These are phyloP conservation scores for Leptinotarsa texana DNA, from an alignment of 1,140 invertebrate species.

Conservation along the genomic window DNA sequence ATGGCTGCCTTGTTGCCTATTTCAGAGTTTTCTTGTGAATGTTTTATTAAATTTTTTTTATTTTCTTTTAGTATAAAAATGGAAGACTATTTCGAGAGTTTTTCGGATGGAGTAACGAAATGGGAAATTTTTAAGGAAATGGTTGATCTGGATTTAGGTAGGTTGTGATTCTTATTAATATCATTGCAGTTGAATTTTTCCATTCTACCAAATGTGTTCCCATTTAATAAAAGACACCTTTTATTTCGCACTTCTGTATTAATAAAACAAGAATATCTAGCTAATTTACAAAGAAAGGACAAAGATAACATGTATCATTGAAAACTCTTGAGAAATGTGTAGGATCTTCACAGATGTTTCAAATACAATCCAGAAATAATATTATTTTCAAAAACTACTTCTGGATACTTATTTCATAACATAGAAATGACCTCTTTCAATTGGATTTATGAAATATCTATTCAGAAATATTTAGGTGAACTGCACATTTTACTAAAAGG, in stretches of 20 bases:
- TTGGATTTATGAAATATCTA: too few species aligned
- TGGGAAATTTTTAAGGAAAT: conserved; percentile 34
- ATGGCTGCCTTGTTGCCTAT: conserved; percentile 13
- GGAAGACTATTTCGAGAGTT: conserved; percentile 36
- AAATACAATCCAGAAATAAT: not conserved
- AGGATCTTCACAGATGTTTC: not conserved
- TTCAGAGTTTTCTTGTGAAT: conserved; percentile 10
- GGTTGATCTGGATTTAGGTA: conserved; percentile 31
- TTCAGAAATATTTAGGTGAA: too few species aligned
- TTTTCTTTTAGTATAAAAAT: conserved; percentile 30
- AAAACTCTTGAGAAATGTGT: too few species aligned
- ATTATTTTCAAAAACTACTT: not conserved
- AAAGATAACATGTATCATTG: too few species aligned
- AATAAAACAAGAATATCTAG: too few species aligned
- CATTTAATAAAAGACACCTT: too few species aligned
- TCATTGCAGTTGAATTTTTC: not conserved
- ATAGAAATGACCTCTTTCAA: not conserved
- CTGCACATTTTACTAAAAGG: too few species aligned
- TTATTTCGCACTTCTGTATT: too few species aligned
- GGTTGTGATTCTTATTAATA: not conserved
- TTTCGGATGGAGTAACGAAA: conserved; percentile 29
- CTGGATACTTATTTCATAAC: not conserved
- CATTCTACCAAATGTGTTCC: too few species aligned
- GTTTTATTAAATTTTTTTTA: conserved; percentile 13
- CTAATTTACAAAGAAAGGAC: too few species aligned